These are phyloP conservation scores for Melinaea menophilus DNA, from an alignment of 2,888 invertebrate species.

Conservation along the genomic window DNA sequence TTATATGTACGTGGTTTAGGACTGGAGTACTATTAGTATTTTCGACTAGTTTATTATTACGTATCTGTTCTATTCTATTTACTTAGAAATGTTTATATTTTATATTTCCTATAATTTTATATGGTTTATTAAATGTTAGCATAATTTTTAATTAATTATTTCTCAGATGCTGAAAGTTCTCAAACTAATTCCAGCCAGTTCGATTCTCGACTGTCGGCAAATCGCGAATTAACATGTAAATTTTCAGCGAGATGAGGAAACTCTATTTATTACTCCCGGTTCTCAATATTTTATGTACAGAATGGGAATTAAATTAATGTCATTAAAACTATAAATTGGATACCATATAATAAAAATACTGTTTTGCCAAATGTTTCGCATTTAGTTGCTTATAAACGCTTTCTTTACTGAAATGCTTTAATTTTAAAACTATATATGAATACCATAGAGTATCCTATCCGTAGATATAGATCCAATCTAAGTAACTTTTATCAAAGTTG, in stretches of 20 bases:
- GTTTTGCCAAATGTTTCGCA: no score
- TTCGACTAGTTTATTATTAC: no score
- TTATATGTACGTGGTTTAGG: neutral
- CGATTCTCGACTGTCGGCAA: constrained; percentile 44
- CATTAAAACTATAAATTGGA: neutral
- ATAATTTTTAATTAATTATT: neutral
- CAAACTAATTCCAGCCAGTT: constrained; percentile 48
- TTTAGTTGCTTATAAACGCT: no score
- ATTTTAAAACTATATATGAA: constrained; percentile 5
- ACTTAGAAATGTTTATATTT: no score
- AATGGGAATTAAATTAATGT: neutral
- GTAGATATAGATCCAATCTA: constrained; percentile 26
- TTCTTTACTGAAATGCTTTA: neutral
- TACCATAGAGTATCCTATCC: neutral
- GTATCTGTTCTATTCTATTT: no score
- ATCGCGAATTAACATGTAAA: constrained; percentile 61
- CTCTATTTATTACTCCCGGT: constrained; percentile 46
- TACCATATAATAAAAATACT: no score
- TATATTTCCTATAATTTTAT: no score
- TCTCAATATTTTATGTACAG: constrained; percentile 32
- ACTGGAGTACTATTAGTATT: no score
- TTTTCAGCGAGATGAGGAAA: constrained; percentile 39
- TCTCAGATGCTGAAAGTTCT: constrained; percentile 38
- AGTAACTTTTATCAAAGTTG: constrained; percentile 22
- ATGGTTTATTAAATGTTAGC: no score